Conservation (phyloP, 1,140 invertebrate genomes). For the Trinorchestia longiramus region DNA sequence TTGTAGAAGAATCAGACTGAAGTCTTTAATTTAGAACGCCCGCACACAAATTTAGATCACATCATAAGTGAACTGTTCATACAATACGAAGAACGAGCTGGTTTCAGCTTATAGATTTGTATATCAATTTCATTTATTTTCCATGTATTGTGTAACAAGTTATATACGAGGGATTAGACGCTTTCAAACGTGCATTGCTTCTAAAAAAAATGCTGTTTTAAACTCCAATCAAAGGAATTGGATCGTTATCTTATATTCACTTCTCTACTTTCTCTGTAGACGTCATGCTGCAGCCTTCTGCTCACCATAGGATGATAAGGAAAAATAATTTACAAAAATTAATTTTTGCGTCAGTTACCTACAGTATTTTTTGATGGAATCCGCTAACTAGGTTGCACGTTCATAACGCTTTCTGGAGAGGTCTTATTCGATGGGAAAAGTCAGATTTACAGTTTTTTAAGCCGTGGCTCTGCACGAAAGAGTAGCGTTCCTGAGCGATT, state of each 20-base stretch:
- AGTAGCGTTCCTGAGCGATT: background rate
- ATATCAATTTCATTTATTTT: background rate
- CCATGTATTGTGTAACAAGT: background rate
- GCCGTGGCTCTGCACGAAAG: background rate
- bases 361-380: background rate
- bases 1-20: no score
- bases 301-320: background rate
- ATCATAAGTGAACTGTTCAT: no score
- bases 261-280: background rate
- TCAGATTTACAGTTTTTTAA: background rate
- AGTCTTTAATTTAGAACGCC: no score
- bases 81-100: no score
- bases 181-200: background rate
- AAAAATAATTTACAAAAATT: background rate
- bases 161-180: background rate
- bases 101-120: background rate
- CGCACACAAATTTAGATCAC: no score
- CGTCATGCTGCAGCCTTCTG: background rate
- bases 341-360: background rate
- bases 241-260: background rate
- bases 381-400: background rate
- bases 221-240: background rate
- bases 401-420: background rate
- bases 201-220: background rate
- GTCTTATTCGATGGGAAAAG: background rate